Conservation (phyloP, 2,113 vertebrate species). For the Caranx melampygus region DNA sequence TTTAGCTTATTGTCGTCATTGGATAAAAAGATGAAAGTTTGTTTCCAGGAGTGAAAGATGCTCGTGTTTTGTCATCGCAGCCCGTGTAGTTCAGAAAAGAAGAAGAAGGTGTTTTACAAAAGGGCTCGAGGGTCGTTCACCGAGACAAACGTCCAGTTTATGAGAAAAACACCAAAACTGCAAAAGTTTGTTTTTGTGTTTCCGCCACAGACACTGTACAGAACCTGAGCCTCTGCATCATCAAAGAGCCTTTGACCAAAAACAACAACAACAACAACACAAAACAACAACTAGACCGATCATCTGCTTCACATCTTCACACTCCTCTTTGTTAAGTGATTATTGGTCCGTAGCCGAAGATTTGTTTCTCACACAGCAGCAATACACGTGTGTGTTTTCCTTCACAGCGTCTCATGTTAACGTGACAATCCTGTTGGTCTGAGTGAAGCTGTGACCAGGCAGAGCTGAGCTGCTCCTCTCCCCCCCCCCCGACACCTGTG, state of each 20-base stretch:
- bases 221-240: constrained; percentile 62
- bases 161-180: constrained; percentile 31
- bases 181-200: background rate
- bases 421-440: constrained; percentile 75
- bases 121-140: constrained; percentile 43
- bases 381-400: constrained; percentile 26
- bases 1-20: constrained; percentile 16
- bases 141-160: constrained; percentile 24
- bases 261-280: background rate
- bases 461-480: constrained; percentile 6
- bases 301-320: constrained; percentile 53
- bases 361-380: constrained; percentile 44
- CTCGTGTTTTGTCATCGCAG: constrained; percentile 12
- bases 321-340: constrained; percentile 1
- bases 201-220: constrained; percentile 9
- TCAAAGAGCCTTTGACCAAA: constrained; percentile 82
- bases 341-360: constrained; percentile 20
- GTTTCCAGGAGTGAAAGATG: constrained; percentile 35
- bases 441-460: constrained; percentile 48
- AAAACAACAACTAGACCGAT: constrained; percentile 44
- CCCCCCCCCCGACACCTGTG: constrained; percentile 15
- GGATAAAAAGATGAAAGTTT: constrained; percentile 30
- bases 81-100: constrained; percentile 31
- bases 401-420: constrained; percentile 58
- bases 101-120: background rate